These are phyloP conservation scores for Phenganax marumi DNA, from an alignment of 92 coral and sea anemone species.

Conservation along the genomic window DNA sequence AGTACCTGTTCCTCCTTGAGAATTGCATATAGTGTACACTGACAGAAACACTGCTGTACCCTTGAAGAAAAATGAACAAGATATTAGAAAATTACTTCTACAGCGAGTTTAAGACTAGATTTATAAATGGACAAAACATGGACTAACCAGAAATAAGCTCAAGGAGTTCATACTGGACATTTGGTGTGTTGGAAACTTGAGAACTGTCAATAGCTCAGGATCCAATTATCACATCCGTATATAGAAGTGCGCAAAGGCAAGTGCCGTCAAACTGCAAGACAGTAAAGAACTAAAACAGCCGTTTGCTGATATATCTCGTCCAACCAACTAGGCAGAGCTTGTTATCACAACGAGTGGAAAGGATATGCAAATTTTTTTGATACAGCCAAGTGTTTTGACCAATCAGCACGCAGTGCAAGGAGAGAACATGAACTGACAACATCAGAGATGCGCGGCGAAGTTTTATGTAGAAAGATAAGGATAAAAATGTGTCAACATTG, in stretches of 20 bases:
- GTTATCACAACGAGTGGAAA: not conserved
- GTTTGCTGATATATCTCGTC: constrained; percentile 2
- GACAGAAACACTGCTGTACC: not conserved
- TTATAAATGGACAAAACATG: not conserved
- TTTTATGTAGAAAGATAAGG: not conserved
- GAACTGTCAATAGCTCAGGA: too few species aligned
- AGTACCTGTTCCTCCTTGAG: not conserved
- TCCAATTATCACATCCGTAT: too few species aligned
- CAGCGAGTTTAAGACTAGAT: too few species aligned
- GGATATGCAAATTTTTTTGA: constrained; percentile 13
- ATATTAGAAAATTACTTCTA: not conserved
- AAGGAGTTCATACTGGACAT: not conserved
- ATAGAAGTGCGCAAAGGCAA: too few species aligned
- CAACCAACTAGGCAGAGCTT: not conserved
- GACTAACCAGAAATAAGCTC: not conserved
- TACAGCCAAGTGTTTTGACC: constrained; percentile 1
- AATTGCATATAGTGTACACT: not conserved
- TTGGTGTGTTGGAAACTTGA: not conserved
- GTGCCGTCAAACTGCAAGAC: too few species aligned
- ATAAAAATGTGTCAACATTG: not conserved
- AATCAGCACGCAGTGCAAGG: not conserved
- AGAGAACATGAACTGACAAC: not conserved
- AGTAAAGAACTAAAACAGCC: not conserved
- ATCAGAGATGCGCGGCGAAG: not conserved
- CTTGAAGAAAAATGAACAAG: not conserved